Base-by-base conservation (phyloP, 2,888 invertebrate species). In the Tetrapedia diversipes region DNA sequence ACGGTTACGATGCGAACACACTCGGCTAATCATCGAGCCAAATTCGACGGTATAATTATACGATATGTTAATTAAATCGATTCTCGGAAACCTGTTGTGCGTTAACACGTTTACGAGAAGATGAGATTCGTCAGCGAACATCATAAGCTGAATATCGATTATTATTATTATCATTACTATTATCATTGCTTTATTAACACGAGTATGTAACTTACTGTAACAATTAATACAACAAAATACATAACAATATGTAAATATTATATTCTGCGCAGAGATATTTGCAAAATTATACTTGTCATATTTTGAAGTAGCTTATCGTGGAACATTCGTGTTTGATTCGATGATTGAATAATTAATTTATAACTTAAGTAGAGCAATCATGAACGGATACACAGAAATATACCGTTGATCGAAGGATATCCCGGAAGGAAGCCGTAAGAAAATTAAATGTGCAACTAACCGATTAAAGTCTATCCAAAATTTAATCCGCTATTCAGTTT, bases 41-140 rank as follows among this genome's bases (percentile, higher is more conserved):
- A 47, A 54, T 60, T 63, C 65, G 47, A 69, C 72, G 77, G 79
- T 75, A 83, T 79, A 85, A 84, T 85, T 82, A 86, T 77, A 77
- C 79, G 73, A 80, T 80, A 83, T 79, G 84, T 81, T 85, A 84
- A 86, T 85, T 79, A 73, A 79, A 76, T 60, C 53, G 45, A 27
- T n/a, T 11, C 34, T 37, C 29, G 29, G 39, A 27, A 53, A 74
- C 19, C 49, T 73, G 61, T 37, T 70, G 41, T 57, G 14, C 51
- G 43, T 27, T 64, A 29, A 70, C 43, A 29, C 27, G 59, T 24
- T 34, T 14, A 22, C n/a, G 8, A 2, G 11, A 4, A 2, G 11
- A 4, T 32, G 67, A 29, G 32, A 60, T 60, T 68, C 60, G 11
- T 34, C 11, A 1, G 27, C 16, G 7, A 37, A n/a, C 22, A 24